These are phyloP conservation scores for Sander lucioperca DNA, from an alignment of 2,113 vertebrate species.

Conservation along the genomic window DNA sequence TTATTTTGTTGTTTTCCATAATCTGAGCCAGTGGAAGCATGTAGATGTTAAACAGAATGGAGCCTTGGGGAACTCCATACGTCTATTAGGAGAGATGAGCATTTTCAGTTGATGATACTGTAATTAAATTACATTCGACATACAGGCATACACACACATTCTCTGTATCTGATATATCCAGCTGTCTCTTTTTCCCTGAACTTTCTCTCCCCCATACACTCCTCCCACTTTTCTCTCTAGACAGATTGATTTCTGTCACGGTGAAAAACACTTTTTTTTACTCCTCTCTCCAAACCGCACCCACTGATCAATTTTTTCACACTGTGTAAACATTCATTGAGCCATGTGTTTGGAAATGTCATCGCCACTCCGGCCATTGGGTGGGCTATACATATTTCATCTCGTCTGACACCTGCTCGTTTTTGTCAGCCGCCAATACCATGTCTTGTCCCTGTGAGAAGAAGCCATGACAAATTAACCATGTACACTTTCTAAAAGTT, in stretches of 20 bases:
- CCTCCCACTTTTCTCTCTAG: constrained; percentile 55
- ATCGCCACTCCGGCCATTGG: constrained; percentile 70
- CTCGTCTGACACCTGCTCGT: constrained; percentile 80
- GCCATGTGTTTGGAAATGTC: constrained; percentile 83
- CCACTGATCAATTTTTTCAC: constrained; percentile 81
- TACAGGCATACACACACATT: constrained; percentile 4
- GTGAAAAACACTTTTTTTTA: constrained; percentile 50
- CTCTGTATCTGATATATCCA: constrained; percentile 43
- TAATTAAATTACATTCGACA: constrained; percentile 34
- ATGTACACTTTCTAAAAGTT: constrained; percentile 76
- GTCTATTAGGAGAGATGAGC: not conserved
- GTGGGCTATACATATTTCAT: constrained; percentile 85
- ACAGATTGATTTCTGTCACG: constrained; percentile 78
- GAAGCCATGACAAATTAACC: constrained; percentile 79
- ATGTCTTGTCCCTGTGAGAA: constrained; percentile 54
- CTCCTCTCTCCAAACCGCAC: constrained; percentile 48
- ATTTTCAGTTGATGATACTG: constrained; percentile 42
- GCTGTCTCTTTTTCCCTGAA: constrained; percentile 18
- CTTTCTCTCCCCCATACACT: constrained; percentile 25
- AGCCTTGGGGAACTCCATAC: too few species aligned
- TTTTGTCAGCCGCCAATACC: constrained; percentile 70
- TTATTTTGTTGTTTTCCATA: too few species aligned
- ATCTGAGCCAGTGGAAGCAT: too few species aligned
- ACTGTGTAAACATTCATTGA: constrained; percentile 84
- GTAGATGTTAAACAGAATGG: too few species aligned